These are phyloP conservation scores for Megamerina dolium DNA, from an alignment of 2,888 invertebrate species.

Conservation along the genomic window DNA sequence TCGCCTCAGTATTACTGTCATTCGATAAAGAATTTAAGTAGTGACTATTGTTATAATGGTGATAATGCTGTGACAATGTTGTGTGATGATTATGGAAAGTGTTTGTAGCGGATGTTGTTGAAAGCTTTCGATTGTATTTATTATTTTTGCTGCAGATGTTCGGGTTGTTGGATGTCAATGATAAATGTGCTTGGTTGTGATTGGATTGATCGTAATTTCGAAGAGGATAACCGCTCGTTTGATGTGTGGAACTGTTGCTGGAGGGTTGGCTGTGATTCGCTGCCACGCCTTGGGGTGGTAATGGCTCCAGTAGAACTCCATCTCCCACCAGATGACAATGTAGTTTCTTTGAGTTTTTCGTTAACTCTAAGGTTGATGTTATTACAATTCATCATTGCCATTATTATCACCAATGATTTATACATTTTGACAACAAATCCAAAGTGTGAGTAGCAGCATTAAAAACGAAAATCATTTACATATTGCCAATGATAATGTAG, in stretches of 20 bases:
- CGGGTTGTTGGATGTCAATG: conserved; percentile 41
- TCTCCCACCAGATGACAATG: conserved; percentile 25
- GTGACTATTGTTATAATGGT: conserved; percentile 20
- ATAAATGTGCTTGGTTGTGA: conserved; percentile 39
- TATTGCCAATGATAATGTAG: too few species aligned
- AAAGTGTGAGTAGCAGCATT: conserved; percentile 17
- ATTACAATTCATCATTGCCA: background rate
- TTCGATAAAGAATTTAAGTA: conserved; percentile 16
- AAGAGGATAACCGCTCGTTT: conserved; percentile 32
- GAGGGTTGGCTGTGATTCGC: conserved; percentile 18
- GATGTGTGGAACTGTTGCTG: conserved; percentile 22
- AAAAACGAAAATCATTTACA: conserved; percentile 12
- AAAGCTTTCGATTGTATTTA: conserved; percentile 32
- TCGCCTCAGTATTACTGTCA: conserved; percentile 26
- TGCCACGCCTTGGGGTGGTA: conserved; percentile 6
- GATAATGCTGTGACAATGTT: conserved; percentile 24
- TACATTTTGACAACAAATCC: too few species aligned
- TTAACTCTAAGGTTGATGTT: conserved; percentile 4
- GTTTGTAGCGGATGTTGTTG: conserved; percentile 25
- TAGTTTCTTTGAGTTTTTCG: conserved; percentile 28
- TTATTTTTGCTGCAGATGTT: conserved; percentile 29
- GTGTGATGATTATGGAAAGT: conserved; percentile 14
- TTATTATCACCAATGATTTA: too few species aligned
- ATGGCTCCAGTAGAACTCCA: conserved; percentile 23
- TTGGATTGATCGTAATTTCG: conserved; percentile 32